Evolutionary conservation across 1,140 invertebrate genomes (phyloP).

Genomic region (Pseudachorutes palmiensis): DNA sequence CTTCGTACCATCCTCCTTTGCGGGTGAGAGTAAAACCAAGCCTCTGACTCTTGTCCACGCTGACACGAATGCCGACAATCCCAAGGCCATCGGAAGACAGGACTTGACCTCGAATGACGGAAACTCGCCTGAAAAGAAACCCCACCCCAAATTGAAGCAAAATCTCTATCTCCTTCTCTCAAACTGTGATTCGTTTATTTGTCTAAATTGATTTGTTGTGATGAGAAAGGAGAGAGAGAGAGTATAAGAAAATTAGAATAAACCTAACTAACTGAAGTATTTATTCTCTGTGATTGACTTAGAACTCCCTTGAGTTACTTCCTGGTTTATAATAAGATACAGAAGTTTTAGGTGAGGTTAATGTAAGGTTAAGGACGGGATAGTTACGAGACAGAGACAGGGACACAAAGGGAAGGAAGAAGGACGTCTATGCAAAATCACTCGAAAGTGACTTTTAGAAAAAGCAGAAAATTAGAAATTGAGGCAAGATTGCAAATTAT

Average conservation of each 20-base stretch:
- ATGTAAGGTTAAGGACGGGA: constrained; percentile 23
- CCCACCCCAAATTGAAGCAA: constrained; percentile 28
- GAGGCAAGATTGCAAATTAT: constrained; percentile 1
- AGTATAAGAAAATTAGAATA: constrained; percentile 13
- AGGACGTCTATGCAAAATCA: constrained; percentile 5
- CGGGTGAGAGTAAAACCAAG: constrained; percentile 93
- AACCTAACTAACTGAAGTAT: not conserved
- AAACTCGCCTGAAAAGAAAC: constrained; percentile 71
- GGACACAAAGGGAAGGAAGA: constrained; percentile 36
- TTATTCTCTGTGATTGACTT: not conserved
- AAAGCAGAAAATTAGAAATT: constrained; percentile 13
- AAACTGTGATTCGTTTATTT: not conserved
- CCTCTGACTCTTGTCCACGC: constrained; percentile 81
- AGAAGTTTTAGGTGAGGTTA: constrained; percentile 1
- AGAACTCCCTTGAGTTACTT: not conserved
- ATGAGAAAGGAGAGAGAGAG: constrained; percentile 32
- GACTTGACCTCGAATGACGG: constrained; percentile 94
- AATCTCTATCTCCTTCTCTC: not conserved
- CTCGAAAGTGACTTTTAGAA: constrained; percentile 2
- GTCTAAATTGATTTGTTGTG: constrained; percentile 13
- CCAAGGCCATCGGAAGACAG: constrained; percentile 88
- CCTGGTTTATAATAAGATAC: not conserved
- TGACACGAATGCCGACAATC: constrained; percentile 92
- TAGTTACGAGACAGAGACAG: constrained; percentile 37
- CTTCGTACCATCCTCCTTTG: constrained; percentile 85